A percentile compares a stretch with the other conserved stretches of the same genome.
These are phyloP conservation scores for Colius striatus DNA, from an alignment of 2,113 vertebrate species.

Conservation along the genomic window DNA sequence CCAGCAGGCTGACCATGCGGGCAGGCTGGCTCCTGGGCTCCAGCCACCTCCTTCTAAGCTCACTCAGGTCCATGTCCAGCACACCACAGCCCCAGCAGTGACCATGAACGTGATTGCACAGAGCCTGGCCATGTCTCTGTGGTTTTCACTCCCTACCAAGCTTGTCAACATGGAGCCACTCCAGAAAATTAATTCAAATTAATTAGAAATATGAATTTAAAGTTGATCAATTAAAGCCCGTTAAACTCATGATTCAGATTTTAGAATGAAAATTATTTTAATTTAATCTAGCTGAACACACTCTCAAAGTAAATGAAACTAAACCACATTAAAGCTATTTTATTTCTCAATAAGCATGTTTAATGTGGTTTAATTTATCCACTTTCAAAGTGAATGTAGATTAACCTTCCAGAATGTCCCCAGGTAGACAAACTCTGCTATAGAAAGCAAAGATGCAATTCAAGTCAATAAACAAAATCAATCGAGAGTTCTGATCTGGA, in stretches of 20 bases:
- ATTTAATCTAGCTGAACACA: conserved; percentile 11
- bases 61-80: rapidly evolving
- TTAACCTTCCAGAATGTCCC: background rate
- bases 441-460: background rate
- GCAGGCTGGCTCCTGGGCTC: background rate
- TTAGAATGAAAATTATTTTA: conserved; percentile 1
- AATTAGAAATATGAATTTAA: background rate
- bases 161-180: background rate
- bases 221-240: background rate
- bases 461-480: background rate
- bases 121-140: background rate
- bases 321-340: conserved; percentile 35
- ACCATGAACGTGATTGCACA: background rate
- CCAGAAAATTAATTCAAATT: background rate
- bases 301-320: conserved; percentile 2
- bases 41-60: rapidly evolving
- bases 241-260: background rate
- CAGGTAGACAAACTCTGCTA: conserved; percentile 5
- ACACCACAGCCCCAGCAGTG: background rate
- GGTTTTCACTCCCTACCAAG: background rate
- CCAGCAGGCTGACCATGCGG: rapidly evolving
- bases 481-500: background rate
- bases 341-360: background rate
- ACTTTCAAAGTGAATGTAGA: conserved; percentile 25
- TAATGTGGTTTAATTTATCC: conserved; percentile 50